These are phyloP conservation scores for Lethocerus indicus DNA, from an alignment of 1,140 invertebrate genomes.

Conservation along the genomic window DNA sequence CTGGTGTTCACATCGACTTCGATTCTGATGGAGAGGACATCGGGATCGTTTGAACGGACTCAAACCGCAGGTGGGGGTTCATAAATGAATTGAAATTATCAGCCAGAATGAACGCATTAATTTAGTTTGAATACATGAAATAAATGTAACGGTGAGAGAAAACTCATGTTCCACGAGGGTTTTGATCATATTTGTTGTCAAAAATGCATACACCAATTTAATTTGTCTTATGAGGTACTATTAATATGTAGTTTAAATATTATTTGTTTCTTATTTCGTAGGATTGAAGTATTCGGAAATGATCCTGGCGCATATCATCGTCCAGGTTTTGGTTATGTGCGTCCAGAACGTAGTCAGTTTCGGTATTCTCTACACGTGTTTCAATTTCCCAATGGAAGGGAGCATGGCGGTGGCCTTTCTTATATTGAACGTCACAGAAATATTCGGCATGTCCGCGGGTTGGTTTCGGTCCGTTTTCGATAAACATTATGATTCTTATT, in stretches of 20 bases:
- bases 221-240: not conserved
- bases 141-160: not conserved
- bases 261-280: not conserved
- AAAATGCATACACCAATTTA: not conserved
- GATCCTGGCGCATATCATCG: slow-evolving; percentile 8
- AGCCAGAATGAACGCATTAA: not conserved
- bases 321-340: slow-evolving; percentile 9
- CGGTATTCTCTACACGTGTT: slow-evolving; percentile 4
- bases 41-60: slow-evolving; percentile 13
- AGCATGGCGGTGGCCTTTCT: slow-evolving; percentile 1
- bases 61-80: slow-evolving; percentile 11
- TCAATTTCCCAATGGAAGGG: slow-evolving; percentile 6
- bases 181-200: not conserved
- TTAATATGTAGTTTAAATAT: not conserved
- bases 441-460: slow-evolving; percentile 12
- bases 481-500: not conserved
- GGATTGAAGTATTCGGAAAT: slow-evolving; percentile 11
- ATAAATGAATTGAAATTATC: not conserved
- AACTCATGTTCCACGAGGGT: not conserved
- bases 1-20: slow-evolving; percentile 10
- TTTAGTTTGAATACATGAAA: not conserved
- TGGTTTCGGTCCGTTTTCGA: not conserved
- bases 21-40: slow-evolving; percentile 12
- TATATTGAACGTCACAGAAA: slow-evolving; percentile 4
- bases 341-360: slow-evolving; percentile 12